Conservation (phyloP, 1,140 invertebrate species). For the Diorhabda sublineata region DNA sequence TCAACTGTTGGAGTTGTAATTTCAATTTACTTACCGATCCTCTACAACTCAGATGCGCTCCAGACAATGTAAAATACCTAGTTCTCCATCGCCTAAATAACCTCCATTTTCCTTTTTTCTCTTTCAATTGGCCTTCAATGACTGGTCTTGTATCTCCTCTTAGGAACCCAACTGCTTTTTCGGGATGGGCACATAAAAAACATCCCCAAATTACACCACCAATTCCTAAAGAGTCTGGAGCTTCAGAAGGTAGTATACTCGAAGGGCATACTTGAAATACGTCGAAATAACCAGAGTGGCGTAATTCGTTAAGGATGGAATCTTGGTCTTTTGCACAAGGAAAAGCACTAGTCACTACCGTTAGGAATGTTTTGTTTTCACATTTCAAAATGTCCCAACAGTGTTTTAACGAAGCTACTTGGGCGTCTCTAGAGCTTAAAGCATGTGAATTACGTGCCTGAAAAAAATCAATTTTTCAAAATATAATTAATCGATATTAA, state of each 20-base stretch:
- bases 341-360: constrained; percentile 88
- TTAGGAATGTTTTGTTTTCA: constrained; percentile 85
- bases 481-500: background rate
- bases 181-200: constrained; percentile 88
- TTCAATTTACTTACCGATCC: constrained; percentile 64
- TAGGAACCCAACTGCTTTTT: constrained; percentile 76
- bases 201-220: constrained; percentile 67
- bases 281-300: constrained; percentile 85
- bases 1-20: background rate
- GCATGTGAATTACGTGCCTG: constrained; percentile 73
- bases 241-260: constrained; percentile 46
- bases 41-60: constrained; percentile 83
- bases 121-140: constrained; percentile 88
- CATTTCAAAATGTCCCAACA: constrained; percentile 91
- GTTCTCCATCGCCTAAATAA: constrained; percentile 88
- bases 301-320: constrained; percentile 75
- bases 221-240: constrained; percentile 45
- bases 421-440: constrained; percentile 76
- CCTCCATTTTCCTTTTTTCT: constrained; percentile 91
- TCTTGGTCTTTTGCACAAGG: constrained; percentile 87
- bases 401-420: constrained; percentile 78
- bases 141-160: constrained; percentile 68
- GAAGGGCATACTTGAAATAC: constrained; percentile 73
- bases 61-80: constrained; percentile 88
- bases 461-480: constrained; percentile 24